Percentiles rank a stretch among this genome's conserved stretches.
phyloP scores from a whole-genome alignment of 2,113 vertebrate species.

The Trichechus manatus region DNA sequence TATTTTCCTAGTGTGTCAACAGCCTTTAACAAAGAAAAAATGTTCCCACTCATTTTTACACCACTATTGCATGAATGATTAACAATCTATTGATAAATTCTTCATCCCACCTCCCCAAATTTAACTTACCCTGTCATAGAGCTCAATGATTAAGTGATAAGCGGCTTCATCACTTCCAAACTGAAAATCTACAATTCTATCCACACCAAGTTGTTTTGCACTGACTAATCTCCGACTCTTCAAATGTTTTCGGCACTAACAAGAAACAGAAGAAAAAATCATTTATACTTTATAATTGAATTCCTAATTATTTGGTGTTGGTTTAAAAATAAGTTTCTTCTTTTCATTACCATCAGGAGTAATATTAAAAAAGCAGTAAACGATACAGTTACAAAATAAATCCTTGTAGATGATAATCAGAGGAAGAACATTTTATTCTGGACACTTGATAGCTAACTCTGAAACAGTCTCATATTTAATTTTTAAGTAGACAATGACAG shows the following conservation, averaged over 20 bases:
- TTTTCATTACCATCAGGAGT: slow-evolving; percentile 8
- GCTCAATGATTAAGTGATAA: slow-evolving; percentile 96
- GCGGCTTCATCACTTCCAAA: slow-evolving; percentile 97
- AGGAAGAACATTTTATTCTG: slow-evolving; percentile 55
- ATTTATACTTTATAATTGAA: slow-evolving; percentile 57
- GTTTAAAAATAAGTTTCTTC: slow-evolving; percentile 36
- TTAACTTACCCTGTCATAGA: slow-evolving; percentile 96
- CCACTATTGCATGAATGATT: not conserved
- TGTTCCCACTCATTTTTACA: not conserved
- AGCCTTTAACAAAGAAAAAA: not conserved
- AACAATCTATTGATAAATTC: not conserved
- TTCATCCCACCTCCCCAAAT: accelerated
- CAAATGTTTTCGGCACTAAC: slow-evolving; percentile 97
- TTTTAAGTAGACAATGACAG: slow-evolving; percentile 18
- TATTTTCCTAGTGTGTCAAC: not conserved
- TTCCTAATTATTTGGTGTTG: not conserved
- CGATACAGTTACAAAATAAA: slow-evolving; percentile 45
- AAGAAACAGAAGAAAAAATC: not conserved
- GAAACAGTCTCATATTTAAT: not conserved
- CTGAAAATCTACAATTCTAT: slow-evolving; percentile 97
- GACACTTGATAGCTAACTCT: slow-evolving; percentile 9
- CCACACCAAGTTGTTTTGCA: slow-evolving; percentile 94
- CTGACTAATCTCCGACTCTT: slow-evolving; percentile 92
- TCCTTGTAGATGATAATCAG: not conserved
- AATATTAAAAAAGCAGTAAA: slow-evolving; percentile 39